Evolutionary conservation across 2,113 vertebrate genomes (phyloP).

Genomic region (Suncus etruscus): DNA sequence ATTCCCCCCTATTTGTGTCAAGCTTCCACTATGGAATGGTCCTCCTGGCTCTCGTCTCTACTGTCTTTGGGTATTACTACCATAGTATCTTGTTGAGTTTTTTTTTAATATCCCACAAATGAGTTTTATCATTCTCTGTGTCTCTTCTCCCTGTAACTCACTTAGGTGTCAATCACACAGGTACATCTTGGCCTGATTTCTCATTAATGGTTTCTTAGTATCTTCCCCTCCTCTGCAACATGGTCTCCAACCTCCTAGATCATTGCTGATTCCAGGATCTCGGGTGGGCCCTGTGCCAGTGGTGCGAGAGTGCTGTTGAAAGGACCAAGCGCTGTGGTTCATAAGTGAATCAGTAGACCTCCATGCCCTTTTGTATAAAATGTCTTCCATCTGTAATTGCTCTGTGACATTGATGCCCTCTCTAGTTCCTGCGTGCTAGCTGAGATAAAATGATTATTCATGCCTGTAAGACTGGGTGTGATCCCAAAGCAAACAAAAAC

Average conservation of each 20-base stretch:
- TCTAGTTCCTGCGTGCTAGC: background rate
- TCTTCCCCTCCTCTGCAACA: slow-evolving; percentile 5
- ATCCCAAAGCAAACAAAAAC: no score
- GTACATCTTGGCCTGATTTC: background rate
- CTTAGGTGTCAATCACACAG: no score
- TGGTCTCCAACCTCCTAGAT: background rate
- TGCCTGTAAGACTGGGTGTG: no score
- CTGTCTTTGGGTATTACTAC: no score
- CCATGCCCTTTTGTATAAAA: background rate
- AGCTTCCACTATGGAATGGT: no score
- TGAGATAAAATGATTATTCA: background rate
- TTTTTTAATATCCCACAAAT: no score
- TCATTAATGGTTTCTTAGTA: background rate
- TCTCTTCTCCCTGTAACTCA: no score
- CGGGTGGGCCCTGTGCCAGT: background rate
- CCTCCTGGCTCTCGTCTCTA: no score
- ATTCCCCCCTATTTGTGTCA: no score
- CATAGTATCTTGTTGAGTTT: no score
- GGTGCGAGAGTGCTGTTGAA: background rate
- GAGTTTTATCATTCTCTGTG: no score
- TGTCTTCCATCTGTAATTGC: background rate
- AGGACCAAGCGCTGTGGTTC: background rate
- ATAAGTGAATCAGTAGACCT: no score
- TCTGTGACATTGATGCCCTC: background rate
- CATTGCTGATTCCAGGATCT: background rate